Evolutionary conservation across 2,797 vertebrate genomes (phyloP), one percentile per base, ranked within the genome.

Genomic region (Avahi laniger): DNA sequence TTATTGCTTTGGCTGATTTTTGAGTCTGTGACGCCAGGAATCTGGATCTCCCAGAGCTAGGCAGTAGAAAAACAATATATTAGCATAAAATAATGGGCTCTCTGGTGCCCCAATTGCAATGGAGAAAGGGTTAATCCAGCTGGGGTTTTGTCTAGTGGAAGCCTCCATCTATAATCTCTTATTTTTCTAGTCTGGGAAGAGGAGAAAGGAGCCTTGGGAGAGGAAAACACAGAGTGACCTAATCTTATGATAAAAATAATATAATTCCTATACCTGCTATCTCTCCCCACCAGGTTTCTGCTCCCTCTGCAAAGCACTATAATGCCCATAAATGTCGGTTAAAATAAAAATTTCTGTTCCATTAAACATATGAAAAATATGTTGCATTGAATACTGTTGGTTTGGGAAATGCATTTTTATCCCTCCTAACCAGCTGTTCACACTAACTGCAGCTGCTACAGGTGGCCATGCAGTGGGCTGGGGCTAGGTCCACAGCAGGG

Each of bases 281-380:
- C 83, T 98, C 85, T 95, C 93, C 78, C 52, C 48, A 96, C 96
- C 96, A 98, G 76, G 95, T 97, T 97, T 97, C 85, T 89, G 15
- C 14, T 98, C 90, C 96, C 96, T 96, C 54, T 8, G 92, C 95
- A 95, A 96, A 98, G 78, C 93, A 83, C 82, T 96, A 96, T 76
- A 97, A 95, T 94, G 91, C 85, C 95, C 96, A 91, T 97, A 98
- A 98, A 98, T 97, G 97, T 97, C 82, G 35, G 96, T 97, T 98
- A 98, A 97, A 98, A 98, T 98, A 98, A 98, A 98, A 98, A 98
- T 98, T 98, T 98, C 98, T 98, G 93, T 98, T 98, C 96, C 98
- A 98, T 98, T 98, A 98, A 98, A 98, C 96, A 97, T 98, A 98
- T 97, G 97, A 98, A 98, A 98, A 99, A 98, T 98, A 98, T 98